Evolutionary conservation across 2,888 invertebrate genomes (phyloP).

Genomic region (Xanthorhoe designata): DNA sequence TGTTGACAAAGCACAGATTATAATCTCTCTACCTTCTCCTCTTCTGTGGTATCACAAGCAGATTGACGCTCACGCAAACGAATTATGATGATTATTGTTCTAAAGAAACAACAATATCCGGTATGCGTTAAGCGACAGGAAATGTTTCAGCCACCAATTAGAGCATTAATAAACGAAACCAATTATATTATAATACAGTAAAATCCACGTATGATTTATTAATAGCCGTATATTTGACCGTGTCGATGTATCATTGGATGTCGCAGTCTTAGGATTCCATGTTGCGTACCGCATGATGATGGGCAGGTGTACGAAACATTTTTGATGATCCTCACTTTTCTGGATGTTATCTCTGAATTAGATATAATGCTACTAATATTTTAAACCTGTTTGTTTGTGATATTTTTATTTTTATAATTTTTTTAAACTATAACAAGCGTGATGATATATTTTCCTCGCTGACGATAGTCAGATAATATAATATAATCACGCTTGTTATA

Average conservation of each 20-base stretch:
- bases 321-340: slow-evolving; percentile 13
- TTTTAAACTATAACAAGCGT: too few species aligned
- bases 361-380: too few species aligned
- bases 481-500: too few species aligned
- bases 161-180: slow-evolving; percentile 26
- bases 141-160: slow-evolving; percentile 17
- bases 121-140: slow-evolving; percentile 17
- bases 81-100: neutral
- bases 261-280: slow-evolving; percentile 67
- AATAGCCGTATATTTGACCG: slow-evolving; percentile 56
- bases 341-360: too few species aligned
- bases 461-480: too few species aligned
- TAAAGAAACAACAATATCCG: neutral
- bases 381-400: too few species aligned
- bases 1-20: too few species aligned
- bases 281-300: slow-evolving; percentile 45
- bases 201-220: slow-evolving; percentile 39
- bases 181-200: slow-evolving; percentile 31
- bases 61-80: neutral
- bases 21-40: neutral
- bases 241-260: slow-evolving; percentile 68
- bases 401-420: neutral
- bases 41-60: neutral
- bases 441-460: too few species aligned
- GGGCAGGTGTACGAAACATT: slow-evolving; percentile 58